These are phyloP conservation scores for Priocnemis perturbator DNA, from an alignment of 2,888 invertebrate species.

Conservation along the genomic window DNA sequence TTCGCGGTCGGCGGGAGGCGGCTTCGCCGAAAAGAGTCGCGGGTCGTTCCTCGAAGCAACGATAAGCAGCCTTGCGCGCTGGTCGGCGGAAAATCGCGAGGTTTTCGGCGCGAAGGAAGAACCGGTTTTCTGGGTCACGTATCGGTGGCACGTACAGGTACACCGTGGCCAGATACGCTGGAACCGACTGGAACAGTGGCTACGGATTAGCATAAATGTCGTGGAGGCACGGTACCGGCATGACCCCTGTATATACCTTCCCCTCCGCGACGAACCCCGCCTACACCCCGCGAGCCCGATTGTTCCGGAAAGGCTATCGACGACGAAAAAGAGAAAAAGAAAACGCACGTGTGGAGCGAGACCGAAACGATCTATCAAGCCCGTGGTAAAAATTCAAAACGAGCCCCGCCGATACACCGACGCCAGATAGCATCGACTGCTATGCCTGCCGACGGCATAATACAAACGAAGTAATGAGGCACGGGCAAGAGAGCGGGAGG, in stretches of 20 bases:
- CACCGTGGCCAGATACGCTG: slow-evolving; percentile 30
- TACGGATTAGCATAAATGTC: slow-evolving; percentile 38
- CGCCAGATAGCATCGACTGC: slow-evolving; percentile 38
- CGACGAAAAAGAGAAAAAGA: too few species aligned
- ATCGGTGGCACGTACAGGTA: slow-evolving; percentile 42
- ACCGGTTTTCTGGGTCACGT: slow-evolving; percentile 40
- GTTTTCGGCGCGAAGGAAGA: not conserved
- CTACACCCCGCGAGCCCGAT: not conserved
- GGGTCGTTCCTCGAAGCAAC: slow-evolving; percentile 2
- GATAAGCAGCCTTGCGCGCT: not conserved
- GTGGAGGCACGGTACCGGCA: slow-evolving; percentile 10
- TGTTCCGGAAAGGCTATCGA: too few species aligned
- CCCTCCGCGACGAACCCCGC: not conserved
- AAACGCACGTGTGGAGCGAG: slow-evolving; percentile 20
- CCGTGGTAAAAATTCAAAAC: slow-evolving; percentile 46
- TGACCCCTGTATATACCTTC: too few species aligned
- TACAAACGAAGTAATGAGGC: slow-evolving; percentile 35
- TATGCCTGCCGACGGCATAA: slow-evolving; percentile 35
- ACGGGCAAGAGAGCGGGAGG: slow-evolving; percentile 17
- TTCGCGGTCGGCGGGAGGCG: not conserved
- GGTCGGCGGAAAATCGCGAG: slow-evolving; percentile 4
- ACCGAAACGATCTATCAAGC: slow-evolving; percentile 45
- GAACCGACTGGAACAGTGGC: slow-evolving; percentile 25
- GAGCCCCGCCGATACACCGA: slow-evolving; percentile 35
- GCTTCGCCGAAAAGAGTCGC: too few species aligned